A percentile compares a stretch with the other conserved stretches of the same genome.
Evolutionary conservation across 2,113 vertebrate species (phyloP).

Genomic region (Caloenas nicobarica): DNA sequence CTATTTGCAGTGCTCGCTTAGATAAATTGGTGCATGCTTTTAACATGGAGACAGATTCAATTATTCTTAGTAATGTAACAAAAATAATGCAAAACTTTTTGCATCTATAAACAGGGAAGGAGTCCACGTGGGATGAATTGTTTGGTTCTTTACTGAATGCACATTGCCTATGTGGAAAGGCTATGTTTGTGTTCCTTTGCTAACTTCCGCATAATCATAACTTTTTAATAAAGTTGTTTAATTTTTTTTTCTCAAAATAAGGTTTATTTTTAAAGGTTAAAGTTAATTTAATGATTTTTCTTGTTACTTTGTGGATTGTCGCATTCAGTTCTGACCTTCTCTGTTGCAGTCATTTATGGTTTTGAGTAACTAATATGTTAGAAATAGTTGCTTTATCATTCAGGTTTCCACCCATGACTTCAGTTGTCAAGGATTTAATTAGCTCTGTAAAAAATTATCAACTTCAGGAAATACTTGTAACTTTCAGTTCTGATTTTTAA

Average conservation of each 20-base stretch:
- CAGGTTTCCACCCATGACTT: not conserved
- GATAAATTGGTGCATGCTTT: not conserved
- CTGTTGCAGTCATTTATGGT: not conserved
- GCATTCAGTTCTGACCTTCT: not conserved
- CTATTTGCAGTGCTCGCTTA: not conserved
- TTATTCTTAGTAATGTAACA: not conserved
- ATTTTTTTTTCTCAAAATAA: not conserved
- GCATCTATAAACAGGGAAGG: not conserved
- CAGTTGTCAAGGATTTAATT: not conserved
- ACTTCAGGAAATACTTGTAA: not conserved
- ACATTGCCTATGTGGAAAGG: not conserved
- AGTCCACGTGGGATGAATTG: rapidly evolving
- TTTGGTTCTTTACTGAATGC: not conserved
- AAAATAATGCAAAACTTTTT: not conserved
- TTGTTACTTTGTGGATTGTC: not conserved
- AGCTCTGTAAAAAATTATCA: not conserved
- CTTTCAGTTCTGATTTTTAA: not conserved
- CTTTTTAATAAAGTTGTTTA: not conserved
- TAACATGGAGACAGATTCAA: not conserved
- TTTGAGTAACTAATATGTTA: not conserved
- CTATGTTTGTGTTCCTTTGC: not conserved
- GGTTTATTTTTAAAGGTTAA: not conserved
- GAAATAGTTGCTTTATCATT: not conserved
- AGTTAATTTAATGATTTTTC: not conserved
- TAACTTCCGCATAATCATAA: not conserved